Evolutionary conservation across 2,113 vertebrate genomes (phyloP), one percentile per base, ranked within the genome.

Genomic region (Gopherus flavomarginatus): DNA sequence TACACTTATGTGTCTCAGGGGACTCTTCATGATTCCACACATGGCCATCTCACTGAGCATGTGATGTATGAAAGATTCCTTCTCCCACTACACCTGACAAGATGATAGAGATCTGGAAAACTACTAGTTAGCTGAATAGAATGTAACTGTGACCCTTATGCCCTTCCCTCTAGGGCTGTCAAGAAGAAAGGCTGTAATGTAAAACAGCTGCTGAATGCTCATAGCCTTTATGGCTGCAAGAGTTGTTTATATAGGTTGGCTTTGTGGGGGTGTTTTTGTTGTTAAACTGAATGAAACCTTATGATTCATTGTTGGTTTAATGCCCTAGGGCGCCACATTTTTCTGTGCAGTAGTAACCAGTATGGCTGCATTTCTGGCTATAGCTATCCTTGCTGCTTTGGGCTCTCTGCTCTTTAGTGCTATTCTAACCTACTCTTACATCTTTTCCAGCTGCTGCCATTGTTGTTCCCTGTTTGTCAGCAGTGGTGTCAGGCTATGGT

Each of bases 381-480:
- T 72, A 93, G 81, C 19, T 90, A 5, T 81, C 42, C n/a, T 85
- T 62, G 42, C 31, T 38, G 81, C 31, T 89, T 21, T 62, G 85
- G 72, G 87, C 47, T 87, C 47, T 56, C 62, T 53, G 88, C 75
- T 57, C 10, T 31, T 90, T 90, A 31, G 0, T 92, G 57, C 91
- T 47, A 5, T 19, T 78, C 87, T 96, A 47, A 79, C 47, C 24
- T 86, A 31, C 83, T 86, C 1, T 19, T 96, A 90, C 96, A 16
- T 50, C 62, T 92, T 94, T 96, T 94, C 78, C 97, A 99, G 99
- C 99, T 8, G 99, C 99, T 16, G 99, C 99, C 3, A 95, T 99
- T 2, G 99, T 99, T 13, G 99, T 99, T 89, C 99, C 99, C 0
- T 99, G 99, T 96, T 97, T 99, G 97, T 99, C 99, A 13, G 98